These are phyloP conservation scores for Theropithecus gelada DNA, from an alignment of 2,113 vertebrate genomes.

Conservation along the genomic window DNA sequence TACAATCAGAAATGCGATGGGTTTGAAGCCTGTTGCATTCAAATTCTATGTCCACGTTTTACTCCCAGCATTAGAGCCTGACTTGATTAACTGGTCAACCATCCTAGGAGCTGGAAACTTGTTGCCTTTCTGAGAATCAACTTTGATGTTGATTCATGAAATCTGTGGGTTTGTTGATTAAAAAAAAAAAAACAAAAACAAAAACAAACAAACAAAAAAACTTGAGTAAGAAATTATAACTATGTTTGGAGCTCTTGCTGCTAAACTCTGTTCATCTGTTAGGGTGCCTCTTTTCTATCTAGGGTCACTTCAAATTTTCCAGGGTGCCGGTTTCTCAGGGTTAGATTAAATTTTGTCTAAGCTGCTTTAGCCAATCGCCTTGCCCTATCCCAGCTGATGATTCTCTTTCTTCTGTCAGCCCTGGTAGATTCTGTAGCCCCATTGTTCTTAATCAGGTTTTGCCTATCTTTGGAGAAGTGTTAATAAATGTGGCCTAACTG, in stretches of 20 bases:
- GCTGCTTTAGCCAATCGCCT: not conserved
- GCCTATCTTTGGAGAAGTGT: not conserved
- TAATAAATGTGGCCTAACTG: not conserved
- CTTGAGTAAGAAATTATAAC: not conserved
- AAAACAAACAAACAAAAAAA: not conserved
- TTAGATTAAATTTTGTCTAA: not conserved
- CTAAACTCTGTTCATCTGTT: not conserved
- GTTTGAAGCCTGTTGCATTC: not conserved
- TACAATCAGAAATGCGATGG: not conserved
- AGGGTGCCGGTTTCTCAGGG: not conserved
- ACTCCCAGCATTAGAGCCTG: not conserved
- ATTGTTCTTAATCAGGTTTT: not conserved
- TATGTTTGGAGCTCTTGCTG: not conserved
- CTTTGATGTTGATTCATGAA: not conserved
- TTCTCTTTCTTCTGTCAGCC: not conserved
- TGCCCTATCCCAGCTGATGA: not conserved
- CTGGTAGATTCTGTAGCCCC: not conserved
- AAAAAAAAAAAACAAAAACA: too few species aligned
- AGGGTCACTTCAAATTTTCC: not conserved
- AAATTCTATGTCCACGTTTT: not conserved
- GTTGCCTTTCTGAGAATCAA: not conserved
- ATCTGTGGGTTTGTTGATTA: not conserved
- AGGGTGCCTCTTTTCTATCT: fast-evolving
- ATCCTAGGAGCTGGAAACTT: not conserved
- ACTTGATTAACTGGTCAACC: not conserved